Evolutionary conservation across 2,888 invertebrate genomes (phyloP), one percentile per base, ranked within the genome.

Genomic region (Drosophila nr. perissopoda): DNA sequence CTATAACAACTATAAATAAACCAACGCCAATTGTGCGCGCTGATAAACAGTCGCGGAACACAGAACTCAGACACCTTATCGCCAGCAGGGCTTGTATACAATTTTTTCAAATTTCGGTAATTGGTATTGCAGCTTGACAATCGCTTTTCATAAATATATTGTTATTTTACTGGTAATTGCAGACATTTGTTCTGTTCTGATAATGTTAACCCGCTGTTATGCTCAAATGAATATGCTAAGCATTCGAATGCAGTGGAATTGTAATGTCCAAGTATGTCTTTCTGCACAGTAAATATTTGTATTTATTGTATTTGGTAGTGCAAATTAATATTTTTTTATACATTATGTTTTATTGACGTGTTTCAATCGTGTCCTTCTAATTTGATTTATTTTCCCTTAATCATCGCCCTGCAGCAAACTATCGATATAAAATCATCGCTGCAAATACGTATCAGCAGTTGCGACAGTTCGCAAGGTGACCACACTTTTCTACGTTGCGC

Each of bases 1-100:
- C 10, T 33, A 52, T 27, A 10, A 13, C 7, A 62, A 79, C 60
- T 75, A 62, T 56, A 58, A 78, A 69, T 56, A 75, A 61, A 52
- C 40, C 36, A 25, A 49, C 27, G 48, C 45, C 31, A 53, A 72
- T 45, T 52, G n/a, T 21, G 45, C 25, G 27, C 4, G 18, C 73
- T 72, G 70, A 71, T 71, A 71, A 71, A 56, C 48, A 70, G 45
- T 64, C 34, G 45, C 57, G 11, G 5, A 48, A 42, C n/a, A 62
- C 40, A 16, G 10, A n/a, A 21, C 25, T 33, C 16, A 6, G 7
- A 13, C 11, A 18, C 11, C 31, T 42, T 57, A 42, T 57, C 57
- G 31, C 31, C 40, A 57, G n/a, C 29, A 31, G 10, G 31, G 31
- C 42, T 57, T 57, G 57, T 57, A 31, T 2, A 57, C 40, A 31